A percentile compares a stretch with the other conserved stretches of the same genome.
These are phyloP conservation scores for Papilio elwesi DNA, from an alignment of 2,888 invertebrate genomes.

Conservation along the genomic window DNA sequence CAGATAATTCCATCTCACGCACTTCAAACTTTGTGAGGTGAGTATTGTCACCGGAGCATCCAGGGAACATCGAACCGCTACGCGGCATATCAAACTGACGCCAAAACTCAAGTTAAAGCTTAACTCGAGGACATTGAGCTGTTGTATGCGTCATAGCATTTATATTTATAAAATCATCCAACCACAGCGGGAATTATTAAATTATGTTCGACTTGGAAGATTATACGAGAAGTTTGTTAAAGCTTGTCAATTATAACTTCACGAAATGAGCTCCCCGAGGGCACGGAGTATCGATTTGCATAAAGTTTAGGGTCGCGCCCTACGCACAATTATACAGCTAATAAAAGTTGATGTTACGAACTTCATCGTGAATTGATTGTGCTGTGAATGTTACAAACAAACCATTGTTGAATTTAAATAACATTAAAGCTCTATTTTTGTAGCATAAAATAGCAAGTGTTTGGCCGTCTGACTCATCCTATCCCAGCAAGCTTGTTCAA, in stretches of 20 bases:
- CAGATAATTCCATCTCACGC: no score
- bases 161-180: no score
- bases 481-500: no score
- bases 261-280: not conserved
- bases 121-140: conserved; percentile 1
- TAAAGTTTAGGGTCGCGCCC: conserved; percentile 19
- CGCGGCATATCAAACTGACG: not conserved
- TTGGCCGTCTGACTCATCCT: not conserved
- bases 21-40: no score
- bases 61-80: not conserved
- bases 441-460: not conserved
- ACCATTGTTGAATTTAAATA: not conserved
- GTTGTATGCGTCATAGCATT: not conserved
- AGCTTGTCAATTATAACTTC: conserved; percentile 1
- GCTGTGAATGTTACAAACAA: not conserved
- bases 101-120: not conserved
- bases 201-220: not conserved
- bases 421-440: not conserved
- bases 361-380: not conserved
- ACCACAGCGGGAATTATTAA: no score
- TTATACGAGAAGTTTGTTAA: not conserved
- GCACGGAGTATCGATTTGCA: conserved; percentile 3
- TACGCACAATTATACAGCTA: not conserved
- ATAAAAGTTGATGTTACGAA: conserved; percentile 3
- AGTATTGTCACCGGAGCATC: no score